Base-by-base conservation (phyloP, 1,140 invertebrate species). In the Mamestra configurata region DNA sequence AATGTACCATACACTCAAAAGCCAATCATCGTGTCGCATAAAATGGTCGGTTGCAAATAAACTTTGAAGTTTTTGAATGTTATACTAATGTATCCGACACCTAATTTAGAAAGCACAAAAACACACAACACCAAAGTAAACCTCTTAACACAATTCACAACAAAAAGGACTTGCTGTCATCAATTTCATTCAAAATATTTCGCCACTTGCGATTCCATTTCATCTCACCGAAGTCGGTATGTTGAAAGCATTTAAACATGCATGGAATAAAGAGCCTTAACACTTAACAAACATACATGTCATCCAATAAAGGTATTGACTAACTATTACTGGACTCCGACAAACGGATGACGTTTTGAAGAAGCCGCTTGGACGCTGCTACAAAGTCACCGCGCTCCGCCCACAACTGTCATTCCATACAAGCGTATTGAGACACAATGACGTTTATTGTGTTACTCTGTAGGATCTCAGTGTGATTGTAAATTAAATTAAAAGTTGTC, bases 321-420 rank as follows among this genome's bases (percentile, higher is more conserved):
- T 64, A 77, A 64, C 57, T 61, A 68, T 70, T 37, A 55, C 51
- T 57, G 22, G 20, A n/a, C 53, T n/a, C 77, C 27, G 27, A 31
- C 27, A 31, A 31, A 31, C 27, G 27, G 77, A 49, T 53, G 59
- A 49, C 20, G 46, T 55, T 72, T 55, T 75, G 72, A 59, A 37
- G 53, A 61, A 37, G 53, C 31, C 49, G 49, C 35, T 22, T n/a
- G 49, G 20, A 59, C 70, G 78, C 70, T 18, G 37, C 53, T 13
- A 68, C 78, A 79, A 79, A 79, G 78, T 73, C 70, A 75, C 78
- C 49, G 78, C 70, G 78, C 70, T 35, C 70, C 78, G 70, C 78
- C 78, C 59, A 27, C 49, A 49, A 51, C 10, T 49, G 73, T 76
- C 73, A 76, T 61, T 61, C 55, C 11, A 40, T 22, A 15, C 55